phyloP scores from a whole-genome alignment of 2,888 invertebrate species.

The Spisula solida region DNA sequence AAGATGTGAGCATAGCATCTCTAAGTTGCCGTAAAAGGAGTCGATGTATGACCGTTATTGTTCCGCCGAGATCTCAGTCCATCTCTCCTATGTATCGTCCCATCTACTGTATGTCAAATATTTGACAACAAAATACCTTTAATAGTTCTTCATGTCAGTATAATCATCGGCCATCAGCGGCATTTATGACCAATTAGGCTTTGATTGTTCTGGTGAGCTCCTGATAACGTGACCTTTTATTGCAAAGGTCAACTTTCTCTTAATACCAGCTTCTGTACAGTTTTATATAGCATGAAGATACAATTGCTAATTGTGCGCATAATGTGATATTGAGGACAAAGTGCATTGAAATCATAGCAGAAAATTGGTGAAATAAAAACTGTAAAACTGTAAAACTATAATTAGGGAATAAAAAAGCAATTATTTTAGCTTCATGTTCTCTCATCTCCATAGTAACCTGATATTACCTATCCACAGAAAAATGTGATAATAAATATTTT shows the following conservation, averaged over 20 bases:
- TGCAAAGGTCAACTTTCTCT: constrained; percentile 30
- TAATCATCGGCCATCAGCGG: constrained; percentile 46
- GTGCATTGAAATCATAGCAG: constrained; percentile 35
- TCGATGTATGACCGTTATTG: constrained; percentile 1
- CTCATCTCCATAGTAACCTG: background rate
- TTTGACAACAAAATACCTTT: constrained; percentile 54
- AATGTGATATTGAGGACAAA: constrained; percentile 50
- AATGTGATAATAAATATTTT: background rate
- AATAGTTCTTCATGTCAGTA: constrained; percentile 48
- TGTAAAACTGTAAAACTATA: constrained; percentile 13
- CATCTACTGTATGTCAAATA: constrained; percentile 52
- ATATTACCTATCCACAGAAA: constrained; percentile 16
- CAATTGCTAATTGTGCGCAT: constrained; percentile 47
- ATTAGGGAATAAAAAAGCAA: constrained; percentile 42
- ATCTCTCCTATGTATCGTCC: constrained; percentile 14
- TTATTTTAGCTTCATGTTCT: constrained; percentile 23
- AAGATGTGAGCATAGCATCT: constrained; percentile 35
- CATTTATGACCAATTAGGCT: constrained; percentile 57
- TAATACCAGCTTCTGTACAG: constrained; percentile 17
- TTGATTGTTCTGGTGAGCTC: constrained; percentile 42
- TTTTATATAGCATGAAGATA: constrained; percentile 30
- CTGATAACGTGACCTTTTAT: constrained; percentile 42
- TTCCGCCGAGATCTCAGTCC: background rate
- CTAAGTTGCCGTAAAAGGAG: constrained; percentile 21
- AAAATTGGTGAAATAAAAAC: constrained; percentile 49